Percentiles rank a stretch among this genome's conserved stretches.
Evolutionary conservation across 1,140 invertebrate genomes (phyloP).

Genomic region (Drosophila pallidifrons): DNA sequence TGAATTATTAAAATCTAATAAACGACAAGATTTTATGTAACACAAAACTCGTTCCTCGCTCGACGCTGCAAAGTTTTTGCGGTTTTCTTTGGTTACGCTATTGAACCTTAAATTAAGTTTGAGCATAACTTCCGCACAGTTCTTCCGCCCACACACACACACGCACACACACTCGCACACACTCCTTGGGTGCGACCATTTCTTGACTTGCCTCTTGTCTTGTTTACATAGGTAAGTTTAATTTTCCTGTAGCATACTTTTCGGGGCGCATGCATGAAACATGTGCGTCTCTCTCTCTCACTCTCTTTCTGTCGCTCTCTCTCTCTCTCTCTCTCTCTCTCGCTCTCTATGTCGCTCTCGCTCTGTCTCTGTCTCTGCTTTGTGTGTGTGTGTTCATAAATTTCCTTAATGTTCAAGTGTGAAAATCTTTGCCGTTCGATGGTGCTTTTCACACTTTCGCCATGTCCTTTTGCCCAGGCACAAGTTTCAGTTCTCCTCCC

Average conservation of each 20-base stretch:
- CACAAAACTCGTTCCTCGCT: slow-evolving; percentile 67
- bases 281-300: slow-evolving; percentile 52
- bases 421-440: slow-evolving; percentile 85
- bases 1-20: slow-evolving; percentile 85
- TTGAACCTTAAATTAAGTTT: slow-evolving; percentile 85
- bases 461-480: slow-evolving; percentile 32
- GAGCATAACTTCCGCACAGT: slow-evolving; percentile 77
- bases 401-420: slow-evolving; percentile 80
- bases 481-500: slow-evolving; percentile 15
- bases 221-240: slow-evolving; percentile 85
- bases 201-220: slow-evolving; percentile 51
- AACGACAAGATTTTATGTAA: slow-evolving; percentile 85
- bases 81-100: slow-evolving; percentile 84
- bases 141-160: slow-evolving; percentile 52
- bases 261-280: slow-evolving; percentile 69
- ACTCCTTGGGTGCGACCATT: slow-evolving; percentile 51
- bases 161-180: slow-evolving; percentile 24
- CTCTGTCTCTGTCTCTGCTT: no score
- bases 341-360: neutral
- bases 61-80: slow-evolving; percentile 69
- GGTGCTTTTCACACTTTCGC: slow-evolving; percentile 81
- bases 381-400: slow-evolving; percentile 71
- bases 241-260: slow-evolving; percentile 83
- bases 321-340: slow-evolving; percentile 7
- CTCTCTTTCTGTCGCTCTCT: neutral